phyloP scores from a whole-genome alignment of 2,797 vertebrate species.

The Glyptemys insculpta region DNA sequence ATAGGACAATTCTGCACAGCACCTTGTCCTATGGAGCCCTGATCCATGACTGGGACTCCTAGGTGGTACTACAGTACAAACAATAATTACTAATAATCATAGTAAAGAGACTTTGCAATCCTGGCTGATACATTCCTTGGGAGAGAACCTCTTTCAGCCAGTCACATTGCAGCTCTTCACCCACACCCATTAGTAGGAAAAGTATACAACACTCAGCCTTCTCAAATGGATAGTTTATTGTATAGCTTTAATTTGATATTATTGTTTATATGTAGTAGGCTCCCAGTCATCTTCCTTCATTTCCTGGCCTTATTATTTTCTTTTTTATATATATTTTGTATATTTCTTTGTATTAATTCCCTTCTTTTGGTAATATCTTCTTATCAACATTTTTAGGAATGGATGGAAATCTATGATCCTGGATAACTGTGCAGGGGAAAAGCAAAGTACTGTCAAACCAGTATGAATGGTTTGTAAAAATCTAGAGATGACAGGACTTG shows the following conservation, averaged over 20 bases:
- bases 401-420: neutral
- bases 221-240: neutral
- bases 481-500: constrained; percentile 37
- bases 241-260: neutral
- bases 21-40: neutral
- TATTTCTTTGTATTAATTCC: neutral
- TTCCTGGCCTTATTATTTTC: neutral
- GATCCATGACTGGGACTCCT: constrained; percentile 12
- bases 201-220: accelerated
- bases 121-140: neutral
- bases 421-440: neutral
- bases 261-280: neutral
- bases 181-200: neutral
- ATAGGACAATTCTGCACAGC: constrained; percentile 2
- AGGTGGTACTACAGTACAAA: neutral
- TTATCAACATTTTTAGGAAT: neutral
- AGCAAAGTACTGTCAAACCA: neutral
- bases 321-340: neutral
- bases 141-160: neutral
- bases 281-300: neutral
- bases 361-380: neutral
- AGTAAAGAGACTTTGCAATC: neutral
- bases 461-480: constrained; percentile 57
- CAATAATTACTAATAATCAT: constrained; percentile 9
- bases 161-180: neutral